Evolutionary conservation across 2,888 invertebrate species (phyloP).

Genomic region (Drosophila niveifrons): DNA sequence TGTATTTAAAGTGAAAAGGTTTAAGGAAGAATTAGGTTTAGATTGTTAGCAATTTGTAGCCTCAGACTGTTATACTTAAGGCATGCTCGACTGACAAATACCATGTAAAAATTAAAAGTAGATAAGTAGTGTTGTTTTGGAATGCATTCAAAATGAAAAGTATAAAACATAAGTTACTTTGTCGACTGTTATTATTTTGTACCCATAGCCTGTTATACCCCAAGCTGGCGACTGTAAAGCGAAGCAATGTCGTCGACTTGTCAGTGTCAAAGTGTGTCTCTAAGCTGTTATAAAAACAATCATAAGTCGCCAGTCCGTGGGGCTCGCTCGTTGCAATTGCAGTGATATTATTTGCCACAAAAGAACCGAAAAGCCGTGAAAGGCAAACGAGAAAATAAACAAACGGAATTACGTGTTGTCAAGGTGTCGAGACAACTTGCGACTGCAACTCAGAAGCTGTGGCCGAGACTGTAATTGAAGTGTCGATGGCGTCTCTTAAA

Average conservation of each 20-base stretch:
- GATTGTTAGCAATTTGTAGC: no score
- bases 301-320: neutral
- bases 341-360: slow-evolving; percentile 25
- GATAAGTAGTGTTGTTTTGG: no score
- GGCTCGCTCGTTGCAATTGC: slow-evolving; percentile 4
- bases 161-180: no score
- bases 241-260: neutral
- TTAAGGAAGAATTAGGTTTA: no score
- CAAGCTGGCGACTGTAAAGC: neutral
- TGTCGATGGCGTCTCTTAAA: slow-evolving; percentile 28
- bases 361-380: slow-evolving; percentile 9
- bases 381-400: neutral
- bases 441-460: slow-evolving; percentile 2
- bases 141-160: no score
- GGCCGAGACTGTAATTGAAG: slow-evolving; percentile 55
- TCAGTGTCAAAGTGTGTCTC: neutral
- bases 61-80: no score
- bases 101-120: no score
- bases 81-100: no score
- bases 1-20: no score
- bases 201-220: neutral
- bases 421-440: slow-evolving; percentile 25
- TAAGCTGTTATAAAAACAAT: slow-evolving; percentile 18
- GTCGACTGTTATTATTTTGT: neutral
- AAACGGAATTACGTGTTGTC: slow-evolving; percentile 21